A percentile compares a stretch with the other conserved stretches of the same genome.
Conservation (phyloP, 2,113 vertebrate genomes). For the Cavia porcellus region DNA sequence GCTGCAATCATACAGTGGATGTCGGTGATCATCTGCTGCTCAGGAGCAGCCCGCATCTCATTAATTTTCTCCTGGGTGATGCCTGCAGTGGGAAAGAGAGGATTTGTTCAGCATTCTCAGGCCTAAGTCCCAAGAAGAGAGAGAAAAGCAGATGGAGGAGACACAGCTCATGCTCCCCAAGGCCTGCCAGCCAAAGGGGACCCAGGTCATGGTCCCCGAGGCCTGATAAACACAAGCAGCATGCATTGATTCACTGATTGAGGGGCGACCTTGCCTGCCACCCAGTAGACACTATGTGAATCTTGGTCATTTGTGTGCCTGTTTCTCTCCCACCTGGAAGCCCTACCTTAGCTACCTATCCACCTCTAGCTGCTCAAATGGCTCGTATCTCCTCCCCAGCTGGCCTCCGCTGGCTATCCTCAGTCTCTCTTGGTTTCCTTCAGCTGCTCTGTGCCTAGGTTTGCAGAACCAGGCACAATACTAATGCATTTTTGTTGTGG, state of each 20-base stretch:
- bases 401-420: background rate
- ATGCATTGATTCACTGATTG: background rate
- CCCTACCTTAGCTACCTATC: no score
- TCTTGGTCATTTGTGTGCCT: rapidly evolving
- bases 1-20: slow-evolving; percentile 93
- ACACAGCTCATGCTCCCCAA: background rate
- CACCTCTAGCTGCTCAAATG: background rate
- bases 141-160: background rate
- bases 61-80: slow-evolving; percentile 99
- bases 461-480: background rate
- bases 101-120: background rate
- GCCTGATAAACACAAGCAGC: background rate
- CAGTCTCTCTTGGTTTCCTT: background rate
- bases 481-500: background rate
- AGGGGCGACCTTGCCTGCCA: background rate
- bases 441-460: rapidly evolving
- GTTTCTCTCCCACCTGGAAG: background rate
- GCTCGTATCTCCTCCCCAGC: background rate
- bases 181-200: background rate
- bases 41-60: slow-evolving; percentile 94
- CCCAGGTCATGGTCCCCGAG: background rate
- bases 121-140: no score
- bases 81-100: slow-evolving; percentile 80
- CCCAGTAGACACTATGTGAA: background rate
- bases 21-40: slow-evolving; percentile 95